Percentiles rank a stretch among this genome's conserved stretches.
Conservation (phyloP, 2,113 vertebrate species). For the Thalassarche chlororhynchos region DNA sequence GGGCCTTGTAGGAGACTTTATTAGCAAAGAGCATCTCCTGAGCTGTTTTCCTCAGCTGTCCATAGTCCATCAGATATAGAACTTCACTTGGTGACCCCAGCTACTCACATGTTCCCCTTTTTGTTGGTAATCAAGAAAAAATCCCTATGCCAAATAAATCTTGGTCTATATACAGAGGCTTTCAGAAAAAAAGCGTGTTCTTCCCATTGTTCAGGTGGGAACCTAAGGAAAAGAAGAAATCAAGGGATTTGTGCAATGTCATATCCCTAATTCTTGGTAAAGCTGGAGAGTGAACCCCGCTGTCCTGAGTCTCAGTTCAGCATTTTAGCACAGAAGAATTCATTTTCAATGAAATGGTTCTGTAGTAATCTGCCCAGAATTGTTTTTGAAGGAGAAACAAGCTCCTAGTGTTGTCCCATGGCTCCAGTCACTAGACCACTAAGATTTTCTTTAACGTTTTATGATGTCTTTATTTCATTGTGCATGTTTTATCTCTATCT, state of each 20-base stretch:
- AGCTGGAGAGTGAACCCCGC: neutral
- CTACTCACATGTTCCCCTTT: neutral
- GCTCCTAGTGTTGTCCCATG: neutral
- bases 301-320: neutral
- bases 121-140: neutral
- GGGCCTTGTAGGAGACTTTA: neutral
- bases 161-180: neutral
- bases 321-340: neutral
- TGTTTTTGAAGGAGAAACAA: neutral
- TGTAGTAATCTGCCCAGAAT: neutral
- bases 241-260: neutral
- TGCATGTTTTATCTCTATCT: conserved; percentile 17
- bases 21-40: neutral
- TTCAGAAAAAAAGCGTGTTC: neutral
- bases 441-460: conserved; percentile 6
- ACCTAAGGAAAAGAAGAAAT: neutral
- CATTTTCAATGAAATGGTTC: neutral
- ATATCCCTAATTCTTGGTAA: neutral
- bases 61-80: neutral
- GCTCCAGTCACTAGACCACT: neutral
- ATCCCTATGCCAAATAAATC: neutral
- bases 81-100: neutral
- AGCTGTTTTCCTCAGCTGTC: neutral
- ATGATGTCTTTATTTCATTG: conserved; percentile 8
- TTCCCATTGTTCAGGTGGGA: neutral